Percentiles rank a stretch among this genome's conserved stretches.
These are phyloP conservation scores for Rhingia rostrata DNA, from an alignment of 2,888 invertebrate genomes.

Conservation along the genomic window DNA sequence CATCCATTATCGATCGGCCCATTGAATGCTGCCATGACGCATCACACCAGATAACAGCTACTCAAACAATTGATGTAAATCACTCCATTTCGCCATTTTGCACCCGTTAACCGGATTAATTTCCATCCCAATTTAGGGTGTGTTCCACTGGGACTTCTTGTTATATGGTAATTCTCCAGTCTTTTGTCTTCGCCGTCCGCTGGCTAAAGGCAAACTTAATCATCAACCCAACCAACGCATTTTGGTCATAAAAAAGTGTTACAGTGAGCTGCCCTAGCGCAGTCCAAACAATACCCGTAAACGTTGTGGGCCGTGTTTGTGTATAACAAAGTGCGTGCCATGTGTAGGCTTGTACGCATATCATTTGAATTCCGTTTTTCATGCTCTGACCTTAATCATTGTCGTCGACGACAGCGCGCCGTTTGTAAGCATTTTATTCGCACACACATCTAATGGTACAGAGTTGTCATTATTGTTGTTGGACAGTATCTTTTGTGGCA, in stretches of 20 bases:
- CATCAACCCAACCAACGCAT: constrained; percentile 5
- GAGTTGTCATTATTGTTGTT: neutral
- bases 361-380: constrained; percentile 47
- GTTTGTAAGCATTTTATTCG: neutral
- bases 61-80: constrained; percentile 19
- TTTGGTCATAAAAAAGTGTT: neutral
- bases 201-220: constrained; percentile 6
- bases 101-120: constrained; percentile 29
- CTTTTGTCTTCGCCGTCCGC: constrained; percentile 25
- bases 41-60: too few species aligned
- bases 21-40: too few species aligned
- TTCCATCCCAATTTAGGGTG: constrained; percentile 31
- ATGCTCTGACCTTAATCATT: constrained; percentile 58
- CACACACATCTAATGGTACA: too few species aligned
- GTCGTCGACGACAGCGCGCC: neutral
- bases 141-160: constrained; percentile 5
- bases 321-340: constrained; percentile 38
- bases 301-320: constrained; percentile 42
- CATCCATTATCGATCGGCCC: too few species aligned
- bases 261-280: constrained; percentile 14
- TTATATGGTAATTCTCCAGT: constrained; percentile 49
- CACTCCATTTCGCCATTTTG: constrained; percentile 15
- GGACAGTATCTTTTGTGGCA: neutral
- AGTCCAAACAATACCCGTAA: neutral
- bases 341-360: constrained; percentile 21